Conservation (phyloP, 2,797 vertebrate genomes). For the Glossophaga mutica region DNA sequence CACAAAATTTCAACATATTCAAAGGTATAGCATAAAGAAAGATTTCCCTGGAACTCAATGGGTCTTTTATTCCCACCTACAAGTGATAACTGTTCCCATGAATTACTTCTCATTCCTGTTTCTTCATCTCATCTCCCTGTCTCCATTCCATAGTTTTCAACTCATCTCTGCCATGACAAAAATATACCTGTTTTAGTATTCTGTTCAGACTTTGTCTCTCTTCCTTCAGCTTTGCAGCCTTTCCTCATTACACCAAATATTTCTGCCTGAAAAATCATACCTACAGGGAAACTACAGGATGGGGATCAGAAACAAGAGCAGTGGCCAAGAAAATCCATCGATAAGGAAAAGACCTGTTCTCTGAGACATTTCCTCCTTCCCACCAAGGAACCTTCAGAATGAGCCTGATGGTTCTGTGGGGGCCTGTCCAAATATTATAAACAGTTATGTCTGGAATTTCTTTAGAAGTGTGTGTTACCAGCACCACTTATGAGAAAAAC, state of each 20-base stretch:
- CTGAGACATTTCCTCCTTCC: slow-evolving; percentile 27
- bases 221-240: slow-evolving; percentile 11
- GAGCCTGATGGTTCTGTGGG: background rate
- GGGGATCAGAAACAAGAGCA: slow-evolving; percentile 24
- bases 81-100: slow-evolving; percentile 39
- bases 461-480: slow-evolving; percentile 31
- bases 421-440: slow-evolving; percentile 33
- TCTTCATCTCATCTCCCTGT: slow-evolving; percentile 26
- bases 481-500: slow-evolving; percentile 6
- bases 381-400: slow-evolving; percentile 16
- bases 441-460: slow-evolving; percentile 55
- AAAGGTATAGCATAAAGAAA: slow-evolving; percentile 28
- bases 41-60: slow-evolving; percentile 10
- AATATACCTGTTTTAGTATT: slow-evolving; percentile 31
- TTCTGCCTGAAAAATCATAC: slow-evolving; percentile 47
- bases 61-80: slow-evolving; percentile 11
- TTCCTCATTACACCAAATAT: slow-evolving; percentile 34
- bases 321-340: slow-evolving; percentile 13
- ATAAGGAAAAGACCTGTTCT: slow-evolving; percentile 26
- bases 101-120: slow-evolving; percentile 38
- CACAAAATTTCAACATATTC: slow-evolving; percentile 35
- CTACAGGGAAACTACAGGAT: slow-evolving; percentile 13
- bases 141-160: slow-evolving; percentile 15
- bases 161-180: background rate
- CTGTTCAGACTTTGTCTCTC: background rate